These are phyloP conservation scores for Cerceris rybyensis DNA, from an alignment of 2,888 invertebrate species.

Conservation along the genomic window DNA sequence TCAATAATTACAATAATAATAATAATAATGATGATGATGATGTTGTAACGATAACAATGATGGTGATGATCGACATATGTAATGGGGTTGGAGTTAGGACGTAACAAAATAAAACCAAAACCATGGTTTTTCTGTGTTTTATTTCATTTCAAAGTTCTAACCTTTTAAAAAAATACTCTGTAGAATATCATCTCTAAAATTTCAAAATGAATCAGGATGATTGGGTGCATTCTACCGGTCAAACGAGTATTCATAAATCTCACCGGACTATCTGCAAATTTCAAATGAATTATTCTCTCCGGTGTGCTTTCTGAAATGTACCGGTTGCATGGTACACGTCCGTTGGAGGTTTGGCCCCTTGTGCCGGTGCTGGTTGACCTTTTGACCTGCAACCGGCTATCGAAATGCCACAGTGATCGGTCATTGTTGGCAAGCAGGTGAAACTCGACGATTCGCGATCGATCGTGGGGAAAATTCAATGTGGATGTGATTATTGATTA, in stretches of 20 bases:
- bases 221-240: constrained; percentile 40
- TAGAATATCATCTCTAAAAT: too few relatives aligned
- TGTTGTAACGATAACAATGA: too few relatives aligned
- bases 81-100: too few relatives aligned
- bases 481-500: constrained; percentile 56
- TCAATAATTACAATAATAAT: too few relatives aligned
- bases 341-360: background rate
- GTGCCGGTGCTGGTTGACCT: constrained; percentile 32
- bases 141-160: too few relatives aligned
- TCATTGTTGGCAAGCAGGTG: constrained; percentile 50
- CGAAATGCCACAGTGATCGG: constrained; percentile 50
- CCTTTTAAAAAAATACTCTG: too few relatives aligned
- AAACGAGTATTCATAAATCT: constrained; percentile 47
- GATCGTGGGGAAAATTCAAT: constrained; percentile 47
- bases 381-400: constrained; percentile 52
- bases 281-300: constrained; percentile 60
- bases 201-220: constrained; percentile 37
- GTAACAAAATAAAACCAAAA: too few relatives aligned
- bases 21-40: too few relatives aligned
- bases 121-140: too few relatives aligned
- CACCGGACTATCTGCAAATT: constrained; percentile 60
- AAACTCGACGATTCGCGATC: constrained; percentile 12
- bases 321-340: constrained; percentile 11
- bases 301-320: constrained; percentile 23
- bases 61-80: too few relatives aligned